A percentile compares a stretch with the other conserved stretches of the same genome.
These are phyloP conservation scores for Spinibarbus caldwelli DNA, from an alignment of 2,797 vertebrate genomes.

Conservation along the genomic window DNA sequence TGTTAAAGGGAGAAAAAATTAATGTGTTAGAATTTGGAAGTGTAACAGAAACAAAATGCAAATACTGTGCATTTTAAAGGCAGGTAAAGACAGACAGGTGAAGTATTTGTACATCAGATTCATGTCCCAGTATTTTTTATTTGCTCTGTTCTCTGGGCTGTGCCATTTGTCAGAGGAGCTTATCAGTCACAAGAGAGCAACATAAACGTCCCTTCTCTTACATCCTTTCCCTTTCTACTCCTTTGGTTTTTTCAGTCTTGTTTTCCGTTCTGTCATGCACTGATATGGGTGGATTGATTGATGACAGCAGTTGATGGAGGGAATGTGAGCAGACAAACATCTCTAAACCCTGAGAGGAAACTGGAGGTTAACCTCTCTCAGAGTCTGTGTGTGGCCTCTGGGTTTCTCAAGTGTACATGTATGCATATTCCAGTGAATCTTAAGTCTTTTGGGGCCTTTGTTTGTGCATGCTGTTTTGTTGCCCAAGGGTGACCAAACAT, in stretches of 20 bases:
- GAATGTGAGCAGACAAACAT: slow-evolving; percentile 48
- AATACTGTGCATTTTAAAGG: background rate
- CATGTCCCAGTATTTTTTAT: background rate
- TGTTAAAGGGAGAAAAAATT: no score
- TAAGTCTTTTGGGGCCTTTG: background rate
- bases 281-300: slow-evolving; percentile 41
- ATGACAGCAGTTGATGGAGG: slow-evolving; percentile 36
- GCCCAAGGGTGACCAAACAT: background rate
- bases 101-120: background rate
- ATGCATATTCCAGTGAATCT: background rate
- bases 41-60: background rate
- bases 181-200: background rate
- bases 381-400: slow-evolving; percentile 19
- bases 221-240: slow-evolving; percentile 13
- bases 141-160: background rate
- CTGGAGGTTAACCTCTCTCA: slow-evolving; percentile 30
- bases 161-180: background rate
- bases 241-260: background rate
- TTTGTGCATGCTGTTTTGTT: background rate
- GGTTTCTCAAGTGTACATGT: background rate
- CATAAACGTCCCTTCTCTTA: background rate
- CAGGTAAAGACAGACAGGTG: background rate
- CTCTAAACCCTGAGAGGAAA: slow-evolving; percentile 23
- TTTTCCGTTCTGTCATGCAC: slow-evolving; percentile 1
- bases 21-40: background rate